These are phyloP conservation scores for Acleris sparsana DNA, from an alignment of 2,888 invertebrate genomes.

Conservation along the genomic window DNA sequence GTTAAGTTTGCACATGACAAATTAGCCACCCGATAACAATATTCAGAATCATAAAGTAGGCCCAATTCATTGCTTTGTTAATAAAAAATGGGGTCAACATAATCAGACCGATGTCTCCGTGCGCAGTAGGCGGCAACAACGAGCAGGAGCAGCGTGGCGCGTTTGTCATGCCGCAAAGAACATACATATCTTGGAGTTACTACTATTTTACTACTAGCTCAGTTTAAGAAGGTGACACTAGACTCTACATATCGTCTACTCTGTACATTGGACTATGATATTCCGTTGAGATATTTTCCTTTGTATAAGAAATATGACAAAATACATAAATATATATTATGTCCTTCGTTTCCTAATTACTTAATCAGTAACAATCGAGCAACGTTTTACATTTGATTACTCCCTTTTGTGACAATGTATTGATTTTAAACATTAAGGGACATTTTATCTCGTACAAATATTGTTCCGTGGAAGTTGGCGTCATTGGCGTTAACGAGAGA, in stretches of 20 bases:
- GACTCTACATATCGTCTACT: slow-evolving; percentile 75
- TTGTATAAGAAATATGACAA: slow-evolving; percentile 80
- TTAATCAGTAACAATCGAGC: slow-evolving; percentile 80
- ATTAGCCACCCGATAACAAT: slow-evolving; percentile 59
- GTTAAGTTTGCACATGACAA: slow-evolving; percentile 72
- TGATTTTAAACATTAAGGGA: slow-evolving; percentile 60
- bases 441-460: slow-evolving; percentile 54
- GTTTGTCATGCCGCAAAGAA: slow-evolving; percentile 72
- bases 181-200: slow-evolving; percentile 72
- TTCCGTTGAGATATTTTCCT: slow-evolving; percentile 79
- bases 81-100: slow-evolving; percentile 70
- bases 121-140: slow-evolving; percentile 51
- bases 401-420: slow-evolving; percentile 77
- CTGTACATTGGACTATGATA: slow-evolving; percentile 83
- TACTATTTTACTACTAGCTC: slow-evolving; percentile 75
- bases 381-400: slow-evolving; percentile 72
- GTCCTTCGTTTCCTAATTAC: slow-evolving; percentile 70
- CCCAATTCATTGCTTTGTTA: slow-evolving; percentile 74
- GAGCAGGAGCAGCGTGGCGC: slow-evolving; percentile 61
- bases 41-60: slow-evolving; percentile 66
- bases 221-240: slow-evolving; percentile 74
- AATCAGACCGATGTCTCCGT: slow-evolving; percentile 60
- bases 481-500: slow-evolving; percentile 14
- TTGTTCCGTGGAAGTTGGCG: slow-evolving; percentile 28
- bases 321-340: slow-evolving; percentile 74